A percentile compares a stretch with the other conserved stretches of the same genome.
Evolutionary conservation across 1,140 invertebrate genomes (phyloP).

Genomic region (Aphidius gifuensis): DNA sequence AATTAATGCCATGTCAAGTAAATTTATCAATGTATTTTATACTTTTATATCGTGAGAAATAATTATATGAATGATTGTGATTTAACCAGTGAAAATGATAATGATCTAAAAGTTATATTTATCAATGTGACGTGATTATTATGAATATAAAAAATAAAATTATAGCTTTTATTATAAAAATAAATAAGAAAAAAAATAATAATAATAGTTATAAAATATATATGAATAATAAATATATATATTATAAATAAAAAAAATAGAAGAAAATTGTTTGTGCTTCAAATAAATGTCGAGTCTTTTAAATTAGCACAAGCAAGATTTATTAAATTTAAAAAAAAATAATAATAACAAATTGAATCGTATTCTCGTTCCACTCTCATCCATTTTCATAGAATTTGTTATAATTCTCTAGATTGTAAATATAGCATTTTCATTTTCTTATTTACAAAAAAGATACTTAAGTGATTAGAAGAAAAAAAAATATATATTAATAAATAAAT

Average conservation of each 20-base stretch:
- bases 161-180: slow-evolving; percentile 21
- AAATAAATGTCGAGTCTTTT: too few species aligned
- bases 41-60: slow-evolving; percentile 43
- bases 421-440: too few species aligned
- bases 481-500: slow-evolving; percentile 16
- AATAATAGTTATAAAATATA: not conserved
- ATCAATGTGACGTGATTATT: slow-evolving; percentile 33
- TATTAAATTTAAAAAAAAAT: slow-evolving; percentile 4
- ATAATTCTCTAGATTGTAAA: too few species aligned
- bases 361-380: slow-evolving; percentile 9
- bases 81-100: slow-evolving; percentile 22
- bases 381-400: too few species aligned
- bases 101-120: slow-evolving; percentile 31
- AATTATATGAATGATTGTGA: slow-evolving; percentile 31
- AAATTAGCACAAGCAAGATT: not conserved
- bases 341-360: not conserved
- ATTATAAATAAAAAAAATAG: not conserved
- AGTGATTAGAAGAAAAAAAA: not conserved
- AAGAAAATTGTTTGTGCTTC: not conserved
- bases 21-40: slow-evolving; percentile 36
- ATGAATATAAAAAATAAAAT: slow-evolving; percentile 16
- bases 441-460: too few species aligned
- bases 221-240: not conserved
- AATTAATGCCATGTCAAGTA: not conserved
- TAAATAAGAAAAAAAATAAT: slow-evolving; percentile 8